Percentiles rank a stretch among this genome's conserved stretches.
These are phyloP conservation scores for Acrocyrtus sp. DNA, from an alignment of 2,888 invertebrate genomes.

Conservation along the genomic window DNA sequence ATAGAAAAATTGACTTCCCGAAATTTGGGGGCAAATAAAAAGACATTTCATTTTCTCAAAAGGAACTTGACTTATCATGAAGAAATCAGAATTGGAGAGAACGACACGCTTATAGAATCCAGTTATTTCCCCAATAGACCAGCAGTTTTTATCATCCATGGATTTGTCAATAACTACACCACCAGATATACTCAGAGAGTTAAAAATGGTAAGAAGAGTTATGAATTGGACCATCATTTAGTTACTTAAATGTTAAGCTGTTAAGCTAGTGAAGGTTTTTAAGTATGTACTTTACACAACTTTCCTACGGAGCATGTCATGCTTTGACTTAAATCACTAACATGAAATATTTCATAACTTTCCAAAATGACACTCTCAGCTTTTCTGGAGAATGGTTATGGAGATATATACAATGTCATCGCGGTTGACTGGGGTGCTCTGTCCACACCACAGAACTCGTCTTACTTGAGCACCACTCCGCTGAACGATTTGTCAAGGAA, in stretches of 20 bases:
- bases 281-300: too few relatives aligned
- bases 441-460: slow-evolving; percentile 39
- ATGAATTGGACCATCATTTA: too few relatives aligned
- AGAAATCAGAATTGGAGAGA: slow-evolving; percentile 34
- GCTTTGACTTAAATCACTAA: too few relatives aligned
- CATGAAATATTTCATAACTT: too few relatives aligned
- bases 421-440: slow-evolving; percentile 53
- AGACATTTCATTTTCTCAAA: not conserved
- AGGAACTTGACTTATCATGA: slow-evolving; percentile 44
- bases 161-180: slow-evolving; percentile 54
- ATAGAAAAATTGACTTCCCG: too few relatives aligned
- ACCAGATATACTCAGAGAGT: slow-evolving; percentile 43
- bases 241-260: too few relatives aligned
- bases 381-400: slow-evolving; percentile 32
- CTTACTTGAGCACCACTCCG: slow-evolving; percentile 19
- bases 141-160: slow-evolving; percentile 46
- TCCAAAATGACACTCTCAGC: too few relatives aligned
- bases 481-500: slow-evolving; percentile 42
- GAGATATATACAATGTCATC: slow-evolving; percentile 39
- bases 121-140: slow-evolving; percentile 30
- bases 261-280: too few relatives aligned
- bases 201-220: slow-evolving; percentile 44
- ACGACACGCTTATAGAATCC: slow-evolving; percentile 19
- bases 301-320: too few relatives aligned
- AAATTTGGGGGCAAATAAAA: too few relatives aligned